Conservation (phyloP, 2,113 vertebrate species). For the Suricata suricatta region DNA sequence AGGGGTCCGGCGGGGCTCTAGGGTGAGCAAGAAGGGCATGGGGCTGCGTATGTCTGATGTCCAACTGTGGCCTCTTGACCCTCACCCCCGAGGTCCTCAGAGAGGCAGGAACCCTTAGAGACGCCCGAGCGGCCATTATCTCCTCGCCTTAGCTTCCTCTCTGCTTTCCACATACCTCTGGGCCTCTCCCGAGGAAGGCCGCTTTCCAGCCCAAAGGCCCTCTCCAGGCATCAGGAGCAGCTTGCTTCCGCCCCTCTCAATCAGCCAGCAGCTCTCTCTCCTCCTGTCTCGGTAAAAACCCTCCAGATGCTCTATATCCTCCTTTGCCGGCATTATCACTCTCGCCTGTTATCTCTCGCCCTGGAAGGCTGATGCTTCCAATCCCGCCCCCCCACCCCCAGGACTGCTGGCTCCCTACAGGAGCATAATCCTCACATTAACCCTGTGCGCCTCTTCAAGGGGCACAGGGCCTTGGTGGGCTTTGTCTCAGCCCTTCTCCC, state of each 20-base stretch:
- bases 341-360: neutral
- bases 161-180: accelerated
- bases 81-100: neutral
- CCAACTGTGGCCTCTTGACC: neutral
- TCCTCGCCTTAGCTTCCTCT: neutral
- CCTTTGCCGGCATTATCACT: neutral
- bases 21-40: neutral
- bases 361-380: conserved; percentile 16
- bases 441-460: neutral
- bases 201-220: neutral
- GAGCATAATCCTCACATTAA: neutral
- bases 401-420: neutral
- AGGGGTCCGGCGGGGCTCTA: accelerated
- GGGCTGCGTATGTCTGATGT: neutral
- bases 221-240: neutral
- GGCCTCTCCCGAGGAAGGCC: neutral
- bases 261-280: neutral
- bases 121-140: accelerated
- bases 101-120: neutral
- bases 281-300: neutral
- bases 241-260: accelerated
- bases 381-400: accelerated
- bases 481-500: neutral
- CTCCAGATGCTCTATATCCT: neutral
- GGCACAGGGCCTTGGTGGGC: neutral